Base-by-base conservation (phyloP, 2,797 vertebrate genomes). In the Streptopelia turtur region DNA sequence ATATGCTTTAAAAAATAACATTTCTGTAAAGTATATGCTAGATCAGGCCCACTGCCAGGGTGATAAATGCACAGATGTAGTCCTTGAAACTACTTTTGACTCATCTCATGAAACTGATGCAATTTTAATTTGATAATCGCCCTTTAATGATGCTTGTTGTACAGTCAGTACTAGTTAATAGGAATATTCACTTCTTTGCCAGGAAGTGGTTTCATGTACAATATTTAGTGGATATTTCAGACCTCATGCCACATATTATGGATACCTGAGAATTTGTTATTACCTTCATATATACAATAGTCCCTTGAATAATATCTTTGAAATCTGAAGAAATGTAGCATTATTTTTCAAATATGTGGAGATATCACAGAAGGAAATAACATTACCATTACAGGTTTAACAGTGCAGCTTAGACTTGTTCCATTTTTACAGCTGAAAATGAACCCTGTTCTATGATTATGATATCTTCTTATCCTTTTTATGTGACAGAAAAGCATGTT, bases 1-100 rank as follows among this genome's bases (percentile, higher is more conserved):
- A 4, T 33, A n/a, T 71, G 37, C 12, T 70, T 90, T 15, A 8
- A 81, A 92, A 80, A 70, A 70, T 13, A 45, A 15, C 17, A 37
- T 63, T 89, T 93, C 37, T 83, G 16, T 86, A 27, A 90, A 88
- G 15, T 90, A 20, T 90, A 45, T 91, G 4, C 39, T 79, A 76
- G 39, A 77, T 87, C 52, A 84, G 88, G 66, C 68, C 47, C 33
- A 37, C 47, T 60, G 80, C 66, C 85, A 94, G 50, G 24, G 28
- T 77, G 82, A 72, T 94, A 83, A 63, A 56, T 30, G 70, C 63
- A 17, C 83, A 94, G 64, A 90, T 91, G 66, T 78, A 74, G 57
- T 91, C 75, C 75, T 90, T 92, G 64, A 87, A 95, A 84, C 39
- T 94, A 83, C 80, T 89, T 95, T 84, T 92, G 93, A 90, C 66